Conservation (phyloP, 2,797 vertebrate species). For the Arctocebus calabarensis region DNA sequence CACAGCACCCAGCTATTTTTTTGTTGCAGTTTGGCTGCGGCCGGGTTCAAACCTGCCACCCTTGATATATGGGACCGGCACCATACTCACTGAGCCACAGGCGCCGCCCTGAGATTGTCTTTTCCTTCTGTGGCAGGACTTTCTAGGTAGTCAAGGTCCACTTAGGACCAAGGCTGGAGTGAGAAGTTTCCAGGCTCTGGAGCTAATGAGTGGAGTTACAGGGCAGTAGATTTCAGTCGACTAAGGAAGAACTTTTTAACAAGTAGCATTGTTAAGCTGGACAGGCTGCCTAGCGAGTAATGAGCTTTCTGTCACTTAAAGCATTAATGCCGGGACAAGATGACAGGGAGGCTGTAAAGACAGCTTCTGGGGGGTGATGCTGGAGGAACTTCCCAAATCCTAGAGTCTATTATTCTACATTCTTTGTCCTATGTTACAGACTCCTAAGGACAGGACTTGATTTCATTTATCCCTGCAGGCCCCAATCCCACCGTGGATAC, state of each 20-base stretch:
- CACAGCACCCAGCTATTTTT: too few species aligned
- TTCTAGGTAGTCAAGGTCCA: not conserved
- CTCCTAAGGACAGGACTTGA: not conserved
- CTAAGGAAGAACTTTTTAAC: not conserved
- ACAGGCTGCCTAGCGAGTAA: not conserved
- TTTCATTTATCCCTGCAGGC: accelerated
- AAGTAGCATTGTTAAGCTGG: not conserved
- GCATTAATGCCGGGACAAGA: not conserved
- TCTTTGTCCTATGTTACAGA: not conserved
- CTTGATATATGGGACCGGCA: too few species aligned
- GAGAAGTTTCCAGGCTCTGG: not conserved
- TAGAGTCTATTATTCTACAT: not conserved
- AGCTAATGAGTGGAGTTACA: not conserved
- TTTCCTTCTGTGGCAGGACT: not conserved
- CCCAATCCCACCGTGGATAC: not conserved
- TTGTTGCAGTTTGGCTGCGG: too few species aligned
- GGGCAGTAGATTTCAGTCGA: not conserved
- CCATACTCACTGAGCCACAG: too few species aligned
- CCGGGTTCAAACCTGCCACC: too few species aligned
- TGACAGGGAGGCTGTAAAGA: not conserved
- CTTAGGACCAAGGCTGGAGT: not conserved
- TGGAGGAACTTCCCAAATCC: not conserved
- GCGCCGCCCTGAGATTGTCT: not conserved
- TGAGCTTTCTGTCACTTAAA: not conserved
- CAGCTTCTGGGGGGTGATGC: not conserved